A percentile compares a stretch with the other conserved stretches of the same genome.
Evolutionary conservation across 2,888 invertebrate genomes (phyloP).

Genomic region (Helicoverpa assulta): DNA sequence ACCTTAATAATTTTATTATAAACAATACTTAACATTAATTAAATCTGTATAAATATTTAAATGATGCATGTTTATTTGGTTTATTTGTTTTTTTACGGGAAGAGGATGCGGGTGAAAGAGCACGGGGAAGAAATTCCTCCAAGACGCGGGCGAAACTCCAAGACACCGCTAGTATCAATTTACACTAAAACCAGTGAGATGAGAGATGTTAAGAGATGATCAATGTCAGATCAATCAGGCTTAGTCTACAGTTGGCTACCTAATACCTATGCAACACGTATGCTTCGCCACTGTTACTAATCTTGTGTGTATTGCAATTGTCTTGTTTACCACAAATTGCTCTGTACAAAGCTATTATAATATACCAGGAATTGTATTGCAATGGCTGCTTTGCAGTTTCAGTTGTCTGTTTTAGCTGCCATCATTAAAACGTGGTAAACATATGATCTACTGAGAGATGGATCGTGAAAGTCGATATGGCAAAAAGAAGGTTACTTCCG

Average conservation of each 20-base stretch:
- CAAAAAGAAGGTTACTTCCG: no score
- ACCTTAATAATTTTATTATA: no score
- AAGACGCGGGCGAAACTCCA: no score
- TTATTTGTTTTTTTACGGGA: no score
- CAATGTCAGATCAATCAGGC: slow-evolving; percentile 4
- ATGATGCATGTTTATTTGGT: no score
- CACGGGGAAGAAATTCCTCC: no score
- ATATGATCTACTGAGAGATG: no score
- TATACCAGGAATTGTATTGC: not conserved
- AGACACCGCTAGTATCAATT: no score
- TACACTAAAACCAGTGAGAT: not conserved
- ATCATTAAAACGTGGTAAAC: no score
- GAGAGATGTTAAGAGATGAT: not conserved
- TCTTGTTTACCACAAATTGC: not conserved
- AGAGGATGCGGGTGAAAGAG: no score
- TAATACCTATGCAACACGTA: slow-evolving; percentile 1
- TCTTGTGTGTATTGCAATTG: not conserved
- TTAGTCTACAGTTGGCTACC: not conserved
- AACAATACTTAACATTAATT: not conserved
- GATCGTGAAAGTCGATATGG: no score
- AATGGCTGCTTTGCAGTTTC: not conserved
- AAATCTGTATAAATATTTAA: not conserved
- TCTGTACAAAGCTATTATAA: not conserved
- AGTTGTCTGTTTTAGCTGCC: no score
- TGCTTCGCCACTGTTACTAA: not conserved